A percentile compares a stretch with the other conserved stretches of the same genome.
Conservation (phyloP, 2,113 vertebrate genomes). For the Nothobranchius furzeri region DNA sequence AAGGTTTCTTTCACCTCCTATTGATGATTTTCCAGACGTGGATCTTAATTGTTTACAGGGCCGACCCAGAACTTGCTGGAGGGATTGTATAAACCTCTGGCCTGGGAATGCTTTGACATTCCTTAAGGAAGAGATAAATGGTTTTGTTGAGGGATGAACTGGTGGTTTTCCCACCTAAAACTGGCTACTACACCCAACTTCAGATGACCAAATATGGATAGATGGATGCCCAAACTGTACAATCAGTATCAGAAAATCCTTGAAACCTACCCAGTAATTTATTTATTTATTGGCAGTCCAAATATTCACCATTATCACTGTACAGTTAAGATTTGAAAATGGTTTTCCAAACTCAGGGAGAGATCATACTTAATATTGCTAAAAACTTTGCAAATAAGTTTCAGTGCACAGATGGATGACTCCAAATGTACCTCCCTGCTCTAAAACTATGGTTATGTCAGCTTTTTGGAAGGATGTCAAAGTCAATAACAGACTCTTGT, state of each 20-base stretch:
- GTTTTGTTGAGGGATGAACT: too few relatives aligned
- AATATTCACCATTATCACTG: not conserved
- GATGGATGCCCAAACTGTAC: not conserved
- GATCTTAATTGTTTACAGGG: too few relatives aligned
- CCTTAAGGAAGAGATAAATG: not conserved
- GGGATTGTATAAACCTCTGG: not conserved
- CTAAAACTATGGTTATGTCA: not conserved
- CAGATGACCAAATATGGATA: not conserved
- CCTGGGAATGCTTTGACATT: not conserved
- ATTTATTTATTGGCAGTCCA: too few relatives aligned
- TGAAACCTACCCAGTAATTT: too few relatives aligned
- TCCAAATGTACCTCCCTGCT: not conserved
- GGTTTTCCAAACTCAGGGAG: not conserved
- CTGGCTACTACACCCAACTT: too few relatives aligned
- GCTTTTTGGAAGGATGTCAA: too few relatives aligned
- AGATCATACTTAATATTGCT: not conserved
- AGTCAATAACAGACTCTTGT: not conserved
- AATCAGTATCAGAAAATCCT: too few relatives aligned
- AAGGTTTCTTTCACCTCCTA: not conserved
- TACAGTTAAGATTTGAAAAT: not conserved
- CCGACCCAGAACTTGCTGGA: not conserved
- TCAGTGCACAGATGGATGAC: not conserved
- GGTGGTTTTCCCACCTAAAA: too few relatives aligned
- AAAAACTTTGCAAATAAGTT: not conserved
- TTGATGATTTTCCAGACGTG: too few relatives aligned